phyloP scores from a whole-genome alignment of 2,113 vertebrate species.

The Donacobius atricapilla region DNA sequence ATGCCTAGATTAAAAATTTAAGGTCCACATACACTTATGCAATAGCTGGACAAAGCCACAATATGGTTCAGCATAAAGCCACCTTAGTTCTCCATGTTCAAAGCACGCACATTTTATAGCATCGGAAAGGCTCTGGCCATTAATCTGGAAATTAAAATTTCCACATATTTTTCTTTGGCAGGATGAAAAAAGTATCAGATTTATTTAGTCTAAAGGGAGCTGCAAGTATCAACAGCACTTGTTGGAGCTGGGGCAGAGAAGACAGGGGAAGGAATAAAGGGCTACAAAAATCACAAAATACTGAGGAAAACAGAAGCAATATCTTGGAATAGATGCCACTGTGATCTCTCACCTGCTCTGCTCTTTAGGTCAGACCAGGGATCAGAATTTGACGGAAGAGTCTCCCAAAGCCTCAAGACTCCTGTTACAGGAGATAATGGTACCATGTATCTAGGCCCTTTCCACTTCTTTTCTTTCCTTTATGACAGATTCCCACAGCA shows the following conservation, averaged over 20 bases:
- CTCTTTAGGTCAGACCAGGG: neutral
- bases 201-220: neutral
- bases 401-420: neutral
- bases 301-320: neutral
- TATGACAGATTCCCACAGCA: neutral
- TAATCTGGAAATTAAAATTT: neutral
- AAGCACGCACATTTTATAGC: neutral
- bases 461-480: neutral
- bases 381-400: neutral
- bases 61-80: neutral
- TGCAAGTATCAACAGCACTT: neutral
- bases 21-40: neutral
- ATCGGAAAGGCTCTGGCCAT: neutral
- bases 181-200: neutral
- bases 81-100: neutral
- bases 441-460: neutral
- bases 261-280: neutral
- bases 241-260: neutral
- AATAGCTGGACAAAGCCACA: neutral
- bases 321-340: neutral
- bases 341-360: neutral
- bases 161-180: neutral
- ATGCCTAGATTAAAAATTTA: neutral
- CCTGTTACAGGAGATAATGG: accelerated
- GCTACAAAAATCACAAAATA: neutral